These are phyloP conservation scores for Eueides isabella DNA, from an alignment of 1,140 invertebrate genomes.

Conservation along the genomic window DNA sequence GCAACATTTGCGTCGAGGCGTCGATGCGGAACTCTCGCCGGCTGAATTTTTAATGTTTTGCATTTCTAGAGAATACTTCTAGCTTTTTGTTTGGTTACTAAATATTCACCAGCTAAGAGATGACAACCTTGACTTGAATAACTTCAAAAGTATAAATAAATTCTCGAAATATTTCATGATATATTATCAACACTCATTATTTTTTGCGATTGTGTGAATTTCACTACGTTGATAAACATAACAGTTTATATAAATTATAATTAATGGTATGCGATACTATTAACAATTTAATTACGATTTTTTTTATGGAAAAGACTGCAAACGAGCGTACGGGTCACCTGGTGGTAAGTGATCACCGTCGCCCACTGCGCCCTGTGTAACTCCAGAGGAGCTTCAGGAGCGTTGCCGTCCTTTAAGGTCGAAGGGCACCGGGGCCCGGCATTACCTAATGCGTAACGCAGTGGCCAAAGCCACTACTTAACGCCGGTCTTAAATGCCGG, in stretches of 20 bases:
- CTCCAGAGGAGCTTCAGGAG: no score
- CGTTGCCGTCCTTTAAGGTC: no score
- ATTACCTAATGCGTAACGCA: no score
- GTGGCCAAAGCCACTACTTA: no score
- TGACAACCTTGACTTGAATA: constrained; percentile 5
- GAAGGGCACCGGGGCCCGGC: no score
- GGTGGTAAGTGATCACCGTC: no score
- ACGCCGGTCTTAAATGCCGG: no score
- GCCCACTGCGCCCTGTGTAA: no score
- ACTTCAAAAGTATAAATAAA: background rate
- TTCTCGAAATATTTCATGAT: background rate
- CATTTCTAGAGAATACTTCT: constrained; percentile 12
- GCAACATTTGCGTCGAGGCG: background rate
- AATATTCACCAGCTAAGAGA: constrained; percentile 7
- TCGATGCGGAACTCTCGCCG: constrained; percentile 5
- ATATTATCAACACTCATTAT: background rate
- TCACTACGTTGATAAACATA: background rate
- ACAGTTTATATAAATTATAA: background rate
- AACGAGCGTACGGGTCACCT: no score
- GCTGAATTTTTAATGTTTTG: constrained; percentile 6
- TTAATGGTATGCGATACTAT: background rate
- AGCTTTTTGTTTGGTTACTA: constrained; percentile 2
- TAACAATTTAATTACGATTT: no score
- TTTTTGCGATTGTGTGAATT: background rate
- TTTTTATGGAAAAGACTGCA: no score